Base-by-base conservation (phyloP, 2,888 invertebrate species). In the Sisyra terminalis region DNA sequence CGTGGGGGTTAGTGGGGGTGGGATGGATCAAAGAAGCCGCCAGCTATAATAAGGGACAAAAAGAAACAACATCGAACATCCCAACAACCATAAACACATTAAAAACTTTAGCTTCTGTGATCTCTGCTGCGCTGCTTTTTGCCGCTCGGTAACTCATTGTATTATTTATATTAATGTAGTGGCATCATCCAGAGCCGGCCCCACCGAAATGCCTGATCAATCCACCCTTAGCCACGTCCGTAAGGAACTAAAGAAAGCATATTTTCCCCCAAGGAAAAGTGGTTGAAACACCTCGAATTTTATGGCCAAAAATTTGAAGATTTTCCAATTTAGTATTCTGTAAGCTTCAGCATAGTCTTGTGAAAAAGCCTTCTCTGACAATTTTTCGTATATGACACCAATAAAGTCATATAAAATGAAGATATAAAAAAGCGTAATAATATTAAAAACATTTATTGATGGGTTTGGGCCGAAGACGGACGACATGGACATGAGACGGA, bases 21-120 rank as follows among this genome's bases (percentile, higher is more conserved):
- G 18, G 7, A 17, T 8, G 16, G 11, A 40, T 40, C 40, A 40
- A 40, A 40, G 40, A 10, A 9, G 18, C 40, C 40, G 40, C 29
- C 18, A n/a, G n/a, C 8, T 9, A 9, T 32, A 40, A 30, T 40
- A 40, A 40, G 29, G 18, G 40, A 30, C 14, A 30, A 30, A 40
- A 29, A 29, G 30, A 40, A 29, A 40, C 29, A 40, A 40, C 40
- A 29, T 11, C 11, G 13, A 40, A 15, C 15, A 40, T 29, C 30
- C 14, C 40, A 40, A 30, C 31, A 18, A 35, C 35, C 42, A 42
- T 42, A 42, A 42, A 42, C 15, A 42, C 42, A 42, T 42, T 42
- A 42, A 42, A 42, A 29, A 34, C 24, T 29, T 14, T 34, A 42
- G 42, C 42, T 42, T 42, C 42, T 42, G 42, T 42, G 18, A 35